phyloP scores from a whole-genome alignment of 2,113 vertebrate genomes.

The Ceratotherium simum region DNA sequence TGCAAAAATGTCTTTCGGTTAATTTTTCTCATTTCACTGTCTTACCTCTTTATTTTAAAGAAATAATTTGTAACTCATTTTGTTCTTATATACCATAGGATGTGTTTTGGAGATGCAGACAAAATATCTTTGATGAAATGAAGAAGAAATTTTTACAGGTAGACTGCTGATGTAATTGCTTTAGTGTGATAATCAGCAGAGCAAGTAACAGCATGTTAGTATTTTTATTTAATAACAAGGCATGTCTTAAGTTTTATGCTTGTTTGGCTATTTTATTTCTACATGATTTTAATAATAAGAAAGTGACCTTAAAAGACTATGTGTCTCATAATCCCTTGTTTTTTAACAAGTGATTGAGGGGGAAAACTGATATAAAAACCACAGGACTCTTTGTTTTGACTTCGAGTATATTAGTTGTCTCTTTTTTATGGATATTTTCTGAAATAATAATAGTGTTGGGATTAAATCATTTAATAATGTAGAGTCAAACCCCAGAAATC shows the following conservation, averaged over 20 bases:
- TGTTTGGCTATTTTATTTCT: conserved; percentile 76
- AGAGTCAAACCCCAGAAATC: conserved; percentile 14
- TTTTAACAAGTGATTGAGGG: conserved; percentile 36
- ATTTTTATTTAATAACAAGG: conserved; percentile 82
- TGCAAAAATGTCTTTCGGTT: conserved; percentile 47
- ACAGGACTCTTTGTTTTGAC: conserved; percentile 21
- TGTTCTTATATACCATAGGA: conserved; percentile 90
- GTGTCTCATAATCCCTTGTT: background rate
- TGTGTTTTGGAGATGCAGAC: conserved; percentile 98
- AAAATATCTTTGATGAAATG: conserved; percentile 99
- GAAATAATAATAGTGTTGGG: conserved; percentile 34
- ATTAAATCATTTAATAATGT: conserved; percentile 50
- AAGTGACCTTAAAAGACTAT: conserved; percentile 50
- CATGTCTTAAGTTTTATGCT: conserved; percentile 83
- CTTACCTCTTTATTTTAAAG: conserved; percentile 55
- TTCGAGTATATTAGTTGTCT: background rate
- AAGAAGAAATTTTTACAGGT: conserved; percentile 97
- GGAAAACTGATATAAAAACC: conserved; percentile 5
- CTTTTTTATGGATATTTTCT: conserved; percentile 48
- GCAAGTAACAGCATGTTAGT: conserved; percentile 84
- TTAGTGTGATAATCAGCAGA: conserved; percentile 78
- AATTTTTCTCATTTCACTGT: conserved; percentile 64
- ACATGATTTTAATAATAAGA: conserved; percentile 21
- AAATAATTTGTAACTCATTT: conserved; percentile 81
- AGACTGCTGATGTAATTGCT: conserved; percentile 85